phyloP scores from a whole-genome alignment of 2,113 vertebrate genomes.

The Mormoops blainvillei region DNA sequence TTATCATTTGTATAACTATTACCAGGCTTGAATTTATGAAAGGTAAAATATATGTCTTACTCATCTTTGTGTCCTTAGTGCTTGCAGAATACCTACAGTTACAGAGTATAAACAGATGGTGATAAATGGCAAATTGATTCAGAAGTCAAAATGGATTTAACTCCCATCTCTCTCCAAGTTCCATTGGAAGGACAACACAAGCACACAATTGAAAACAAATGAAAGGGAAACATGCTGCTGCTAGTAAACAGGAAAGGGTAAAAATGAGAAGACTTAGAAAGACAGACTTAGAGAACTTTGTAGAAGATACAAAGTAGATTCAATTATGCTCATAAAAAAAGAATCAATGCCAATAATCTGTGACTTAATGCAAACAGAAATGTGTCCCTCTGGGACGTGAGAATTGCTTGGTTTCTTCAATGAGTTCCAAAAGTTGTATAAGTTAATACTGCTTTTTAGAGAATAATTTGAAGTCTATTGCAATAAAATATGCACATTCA shows the following conservation, averaged over 20 bases:
- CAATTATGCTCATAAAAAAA: neutral
- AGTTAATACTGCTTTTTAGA: neutral
- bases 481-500: neutral
- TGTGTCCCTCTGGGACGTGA: neutral
- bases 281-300: neutral
- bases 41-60: conserved; percentile 8
- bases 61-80: conserved; percentile 11
- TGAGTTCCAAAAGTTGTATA: neutral
- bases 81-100: neutral
- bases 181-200: neutral
- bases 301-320: conserved; percentile 1
- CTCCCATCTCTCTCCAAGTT: neutral
- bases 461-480: neutral
- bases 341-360: neutral
- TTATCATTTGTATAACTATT: neutral
- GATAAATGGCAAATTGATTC: neutral
- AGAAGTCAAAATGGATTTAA: neutral
- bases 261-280: neutral
- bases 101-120: neutral
- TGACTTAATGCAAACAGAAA: conserved; percentile 11
- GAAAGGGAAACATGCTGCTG: neutral
- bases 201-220: neutral
- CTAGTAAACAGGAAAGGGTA: neutral
- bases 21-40: neutral
- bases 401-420: conserved; percentile 5